Percentiles rank a stretch among this genome's conserved stretches.
Conservation (phyloP, 92 coral and sea anemone genomes). For the Pocillopora meandrina region DNA sequence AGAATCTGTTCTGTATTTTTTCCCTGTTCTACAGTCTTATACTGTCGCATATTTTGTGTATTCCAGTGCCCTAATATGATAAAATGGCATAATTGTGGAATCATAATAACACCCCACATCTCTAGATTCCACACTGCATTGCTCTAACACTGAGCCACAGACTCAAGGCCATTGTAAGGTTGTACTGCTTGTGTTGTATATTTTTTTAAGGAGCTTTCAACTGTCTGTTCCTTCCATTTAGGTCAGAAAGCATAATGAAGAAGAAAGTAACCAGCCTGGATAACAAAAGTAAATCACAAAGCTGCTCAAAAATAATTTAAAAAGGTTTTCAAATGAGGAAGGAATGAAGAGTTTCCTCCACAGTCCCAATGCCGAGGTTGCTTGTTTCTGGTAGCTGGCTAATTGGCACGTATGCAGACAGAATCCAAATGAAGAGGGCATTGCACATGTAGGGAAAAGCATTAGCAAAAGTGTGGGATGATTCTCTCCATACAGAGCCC, state of each 20-base stretch:
- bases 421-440: neutral
- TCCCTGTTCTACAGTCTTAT: no score
- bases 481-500: neutral
- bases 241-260: constrained; percentile 60
- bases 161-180: no score
- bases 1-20: no score
- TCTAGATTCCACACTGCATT: no score
- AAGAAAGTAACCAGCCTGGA: constrained; percentile 42
- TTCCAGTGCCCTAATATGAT: no score
- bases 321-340: neutral
- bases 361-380: neutral
- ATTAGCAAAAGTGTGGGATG: neutral
- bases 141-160: no score
- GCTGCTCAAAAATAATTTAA: neutral
- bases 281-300: neutral
- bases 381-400: neutral
- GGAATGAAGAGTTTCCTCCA: constrained; percentile 7
- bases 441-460: neutral
- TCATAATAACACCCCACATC: no score
- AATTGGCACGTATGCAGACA: neutral
- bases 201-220: neutral
- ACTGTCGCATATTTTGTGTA: no score
- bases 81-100: no score
- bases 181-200: no score
- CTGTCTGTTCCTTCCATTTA: neutral